These are phyloP conservation scores for Noctua comes DNA, from an alignment of 2,888 invertebrate genomes.

Conservation along the genomic window DNA sequence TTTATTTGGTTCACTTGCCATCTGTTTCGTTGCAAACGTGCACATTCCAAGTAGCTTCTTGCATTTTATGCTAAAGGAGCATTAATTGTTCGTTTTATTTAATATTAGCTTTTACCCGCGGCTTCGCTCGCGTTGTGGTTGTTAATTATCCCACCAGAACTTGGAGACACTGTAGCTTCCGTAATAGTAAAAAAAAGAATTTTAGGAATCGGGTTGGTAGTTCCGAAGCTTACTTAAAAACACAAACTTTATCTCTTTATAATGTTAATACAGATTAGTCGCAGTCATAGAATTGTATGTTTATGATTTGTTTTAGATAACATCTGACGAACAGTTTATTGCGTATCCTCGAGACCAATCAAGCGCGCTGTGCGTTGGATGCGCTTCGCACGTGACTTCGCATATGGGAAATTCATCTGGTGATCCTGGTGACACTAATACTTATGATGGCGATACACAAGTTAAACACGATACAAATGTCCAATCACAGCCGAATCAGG, in stretches of 20 bases:
- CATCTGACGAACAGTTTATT: conserved; percentile 89
- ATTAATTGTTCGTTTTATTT: neutral
- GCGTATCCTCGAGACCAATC: conserved; percentile 80
- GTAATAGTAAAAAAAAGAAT: neutral
- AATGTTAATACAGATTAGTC: neutral
- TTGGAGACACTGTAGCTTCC: neutral
- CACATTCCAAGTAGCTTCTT: neutral
- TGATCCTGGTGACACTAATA: conserved; percentile 68
- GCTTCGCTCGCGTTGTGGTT: neutral
- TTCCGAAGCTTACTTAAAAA: neutral
- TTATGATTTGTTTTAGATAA: conserved; percentile 74
- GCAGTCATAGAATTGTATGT: neutral
- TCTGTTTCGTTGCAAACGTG: neutral
- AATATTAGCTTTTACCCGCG: neutral
- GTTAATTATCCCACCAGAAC: neutral
- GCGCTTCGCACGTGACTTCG: conserved; percentile 87
- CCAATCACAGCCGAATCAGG: conserved; percentile 75
- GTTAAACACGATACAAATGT: conserved; percentile 76
- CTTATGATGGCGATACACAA: conserved; percentile 79
- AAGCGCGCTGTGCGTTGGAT: conserved; percentile 86
- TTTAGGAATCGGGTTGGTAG: neutral
- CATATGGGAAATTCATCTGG: conserved; percentile 62
- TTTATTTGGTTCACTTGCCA: neutral
- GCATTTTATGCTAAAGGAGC: neutral
- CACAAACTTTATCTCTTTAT: neutral